phyloP scores from a whole-genome alignment of 2,888 invertebrate species.

The Melieria omissa region DNA sequence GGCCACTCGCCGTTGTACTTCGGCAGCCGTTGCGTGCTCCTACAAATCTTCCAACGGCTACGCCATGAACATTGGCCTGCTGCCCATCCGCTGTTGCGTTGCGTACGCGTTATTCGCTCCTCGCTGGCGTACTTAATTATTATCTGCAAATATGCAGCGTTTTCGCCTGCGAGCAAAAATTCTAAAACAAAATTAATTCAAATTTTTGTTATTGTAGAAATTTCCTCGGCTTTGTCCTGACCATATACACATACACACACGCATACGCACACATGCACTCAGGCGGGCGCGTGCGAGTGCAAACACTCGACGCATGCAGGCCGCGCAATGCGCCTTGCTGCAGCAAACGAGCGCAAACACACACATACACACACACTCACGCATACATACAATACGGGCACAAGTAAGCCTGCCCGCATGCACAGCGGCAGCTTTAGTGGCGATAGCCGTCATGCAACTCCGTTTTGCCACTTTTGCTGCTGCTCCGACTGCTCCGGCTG shows the following conservation, averaged over 20 bases:
- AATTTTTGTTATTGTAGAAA: slow-evolving; percentile 47
- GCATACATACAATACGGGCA: background rate
- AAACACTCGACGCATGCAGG: background rate
- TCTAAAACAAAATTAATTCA: slow-evolving; percentile 66
- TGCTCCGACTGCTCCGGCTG: background rate
- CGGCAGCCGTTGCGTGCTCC: background rate
- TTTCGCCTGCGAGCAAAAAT: slow-evolving; percentile 58
- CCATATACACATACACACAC: background rate
- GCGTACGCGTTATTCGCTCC: slow-evolving; percentile 15
- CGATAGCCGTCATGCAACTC: background rate
- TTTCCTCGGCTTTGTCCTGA: background rate
- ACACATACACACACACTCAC: background rate
- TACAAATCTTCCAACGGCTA: background rate
- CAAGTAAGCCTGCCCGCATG: background rate
- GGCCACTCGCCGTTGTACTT: too few species aligned
- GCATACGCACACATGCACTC: slow-evolving; percentile 8
- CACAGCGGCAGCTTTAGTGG: too few species aligned
- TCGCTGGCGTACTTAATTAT: slow-evolving; percentile 63
- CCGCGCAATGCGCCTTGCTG: background rate
- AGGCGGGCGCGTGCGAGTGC: background rate
- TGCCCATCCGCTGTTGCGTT: background rate
- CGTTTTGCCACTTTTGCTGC: background rate
- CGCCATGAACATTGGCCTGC: background rate
- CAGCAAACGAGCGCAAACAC: slow-evolving; percentile 8
- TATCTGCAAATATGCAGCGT: slow-evolving; percentile 65